Percentiles rank a stretch among this genome's conserved stretches.
phyloP scores from a whole-genome alignment of 2,888 invertebrate species.

The Tetropium fuscum region DNA sequence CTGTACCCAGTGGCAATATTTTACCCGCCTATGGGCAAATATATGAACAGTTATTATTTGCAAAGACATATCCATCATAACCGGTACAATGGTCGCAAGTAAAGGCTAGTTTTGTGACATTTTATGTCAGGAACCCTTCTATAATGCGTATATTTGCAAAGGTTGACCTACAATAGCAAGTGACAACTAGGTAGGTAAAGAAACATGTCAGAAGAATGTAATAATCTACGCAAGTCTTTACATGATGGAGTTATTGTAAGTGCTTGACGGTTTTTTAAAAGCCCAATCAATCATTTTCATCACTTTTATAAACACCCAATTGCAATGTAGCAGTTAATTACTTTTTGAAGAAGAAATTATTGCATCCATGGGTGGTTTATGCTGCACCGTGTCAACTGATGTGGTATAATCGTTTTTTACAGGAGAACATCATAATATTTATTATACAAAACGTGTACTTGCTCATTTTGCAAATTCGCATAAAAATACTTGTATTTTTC shows the following conservation, averaged over 20 bases:
- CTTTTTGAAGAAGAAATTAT: not conserved
- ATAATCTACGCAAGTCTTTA: slow-evolving; percentile 31
- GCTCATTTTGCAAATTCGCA: no score
- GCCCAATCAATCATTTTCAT: slow-evolving; percentile 39
- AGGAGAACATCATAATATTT: no score
- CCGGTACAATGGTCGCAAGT: slow-evolving; percentile 53
- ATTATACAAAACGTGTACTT: no score
- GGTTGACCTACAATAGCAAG: slow-evolving; percentile 61
- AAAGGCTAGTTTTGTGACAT: slow-evolving; percentile 60
- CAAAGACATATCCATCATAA: slow-evolving; percentile 65
- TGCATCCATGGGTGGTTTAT: not conserved
- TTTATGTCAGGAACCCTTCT: slow-evolving; percentile 60
- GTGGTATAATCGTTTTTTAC: no score
- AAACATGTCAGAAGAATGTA: slow-evolving; percentile 28
- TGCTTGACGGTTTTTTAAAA: slow-evolving; percentile 35
- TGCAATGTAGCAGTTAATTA: slow-evolving; percentile 16
- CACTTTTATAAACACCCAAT: slow-evolving; percentile 19
- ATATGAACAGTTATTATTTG: slow-evolving; percentile 59
- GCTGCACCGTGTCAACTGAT: no score
- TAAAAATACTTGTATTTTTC: no score
- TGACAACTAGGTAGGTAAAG: slow-evolving; percentile 57
- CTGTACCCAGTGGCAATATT: no score
- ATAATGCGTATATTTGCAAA: slow-evolving; percentile 63
- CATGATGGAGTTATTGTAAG: slow-evolving; percentile 30
- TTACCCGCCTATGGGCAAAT: slow-evolving; percentile 31